These are phyloP conservation scores for Hafferia zeledoni DNA, from an alignment of 2,797 vertebrate genomes.

Conservation along the genomic window DNA sequence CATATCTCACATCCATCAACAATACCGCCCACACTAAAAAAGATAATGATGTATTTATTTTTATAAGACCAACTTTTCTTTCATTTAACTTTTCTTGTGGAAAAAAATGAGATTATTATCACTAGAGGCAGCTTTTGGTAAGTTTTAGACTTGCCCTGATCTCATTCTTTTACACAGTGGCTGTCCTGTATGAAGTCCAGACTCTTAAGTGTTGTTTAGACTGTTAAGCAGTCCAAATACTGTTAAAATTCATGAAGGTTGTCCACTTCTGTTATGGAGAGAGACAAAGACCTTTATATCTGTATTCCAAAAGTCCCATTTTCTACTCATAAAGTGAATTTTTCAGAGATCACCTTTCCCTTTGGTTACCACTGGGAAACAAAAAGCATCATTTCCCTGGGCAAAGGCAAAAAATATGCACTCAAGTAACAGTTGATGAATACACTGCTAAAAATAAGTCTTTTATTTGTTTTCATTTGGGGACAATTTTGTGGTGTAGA, in stretches of 20 bases:
- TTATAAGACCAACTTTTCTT: neutral
- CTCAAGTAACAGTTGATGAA: neutral
- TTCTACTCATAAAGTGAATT: neutral
- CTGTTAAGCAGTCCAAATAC: neutral
- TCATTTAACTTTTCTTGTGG: neutral
- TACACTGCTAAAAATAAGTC: constrained; percentile 28
- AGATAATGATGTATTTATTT: neutral
- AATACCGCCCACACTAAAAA: neutral
- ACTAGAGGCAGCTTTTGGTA: neutral
- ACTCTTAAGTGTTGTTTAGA: neutral
- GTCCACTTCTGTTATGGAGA: neutral
- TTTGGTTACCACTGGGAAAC: neutral
- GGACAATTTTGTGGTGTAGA: neutral
- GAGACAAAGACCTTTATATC: neutral
- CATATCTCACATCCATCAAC: neutral
- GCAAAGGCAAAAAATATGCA: constrained; percentile 3
- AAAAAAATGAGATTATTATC: neutral
- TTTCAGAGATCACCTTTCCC: constrained; percentile 25
- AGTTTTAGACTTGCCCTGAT: neutral
- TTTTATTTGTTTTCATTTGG: neutral
- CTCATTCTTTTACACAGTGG: neutral
- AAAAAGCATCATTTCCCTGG: constrained; percentile 3
- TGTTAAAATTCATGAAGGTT: neutral
- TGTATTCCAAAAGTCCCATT: neutral
- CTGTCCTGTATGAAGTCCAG: neutral